Conservation (phyloP, 1,140 invertebrate species). For the Drosophila azteca region DNA sequence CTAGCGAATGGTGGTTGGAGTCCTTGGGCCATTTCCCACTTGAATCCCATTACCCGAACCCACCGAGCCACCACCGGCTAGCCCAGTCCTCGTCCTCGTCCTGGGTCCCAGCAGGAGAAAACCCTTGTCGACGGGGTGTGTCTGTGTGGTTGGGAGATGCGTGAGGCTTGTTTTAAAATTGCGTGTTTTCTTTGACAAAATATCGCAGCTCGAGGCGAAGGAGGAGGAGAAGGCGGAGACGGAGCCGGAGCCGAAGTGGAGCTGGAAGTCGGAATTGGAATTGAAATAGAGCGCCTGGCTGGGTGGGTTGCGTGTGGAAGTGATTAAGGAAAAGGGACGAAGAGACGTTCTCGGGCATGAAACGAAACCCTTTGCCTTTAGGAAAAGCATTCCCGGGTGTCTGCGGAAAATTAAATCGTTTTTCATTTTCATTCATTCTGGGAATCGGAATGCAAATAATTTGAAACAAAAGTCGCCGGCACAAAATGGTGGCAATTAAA, state of each 20-base stretch:
- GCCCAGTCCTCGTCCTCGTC: background rate
- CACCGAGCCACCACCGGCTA: background rate
- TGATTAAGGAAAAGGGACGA: constrained; percentile 48
- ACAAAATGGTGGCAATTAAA: constrained; percentile 78
- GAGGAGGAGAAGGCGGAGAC: too few relatives aligned
- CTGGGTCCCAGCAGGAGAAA: constrained; percentile 1
- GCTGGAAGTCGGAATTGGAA: constrained; percentile 16
- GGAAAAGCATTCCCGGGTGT: constrained; percentile 21
- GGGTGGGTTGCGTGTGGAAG: constrained; percentile 64
- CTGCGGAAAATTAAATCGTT: constrained; percentile 61
- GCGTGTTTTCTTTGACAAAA: constrained; percentile 51
- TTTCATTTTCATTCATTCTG: constrained; percentile 52
- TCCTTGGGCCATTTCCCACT: constrained; percentile 68
- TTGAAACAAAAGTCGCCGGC: constrained; percentile 54
- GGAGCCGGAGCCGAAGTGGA: too few relatives aligned
- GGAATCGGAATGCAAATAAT: constrained; percentile 76
- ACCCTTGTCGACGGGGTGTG: constrained; percentile 40
- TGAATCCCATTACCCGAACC: constrained; percentile 17
- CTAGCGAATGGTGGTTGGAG: constrained; percentile 10
- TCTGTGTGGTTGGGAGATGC: constrained; percentile 54
- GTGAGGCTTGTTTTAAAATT: constrained; percentile 79
- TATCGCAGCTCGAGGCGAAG: constrained; percentile 1
- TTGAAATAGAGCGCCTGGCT: constrained; percentile 24
- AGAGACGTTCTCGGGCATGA: background rate
- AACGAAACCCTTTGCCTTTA: constrained; percentile 36